Percentiles rank a stretch among this genome's conserved stretches.
These are phyloP conservation scores for Flabesymbios commensalis DNA, from an alignment of 2,888 invertebrate species.

Conservation along the genomic window DNA sequence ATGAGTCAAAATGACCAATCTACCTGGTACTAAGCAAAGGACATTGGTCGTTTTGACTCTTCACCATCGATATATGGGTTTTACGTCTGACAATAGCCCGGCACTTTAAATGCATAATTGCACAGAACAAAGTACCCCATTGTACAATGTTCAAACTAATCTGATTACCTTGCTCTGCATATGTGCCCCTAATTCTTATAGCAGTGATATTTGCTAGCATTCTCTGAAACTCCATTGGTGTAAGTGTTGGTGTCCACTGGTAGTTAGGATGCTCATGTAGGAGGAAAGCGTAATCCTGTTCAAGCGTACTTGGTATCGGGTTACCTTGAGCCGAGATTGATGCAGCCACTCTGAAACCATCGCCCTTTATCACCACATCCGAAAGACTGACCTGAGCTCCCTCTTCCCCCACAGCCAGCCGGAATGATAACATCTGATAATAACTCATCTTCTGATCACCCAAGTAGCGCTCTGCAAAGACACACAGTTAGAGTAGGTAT, in stretches of 20 bases:
- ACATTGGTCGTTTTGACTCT: too few relatives aligned
- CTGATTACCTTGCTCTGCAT: slow-evolving; percentile 75
- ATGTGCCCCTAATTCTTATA: slow-evolving; percentile 91
- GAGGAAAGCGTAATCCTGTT: slow-evolving; percentile 80
- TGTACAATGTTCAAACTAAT: too few relatives aligned
- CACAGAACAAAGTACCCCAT: too few relatives aligned
- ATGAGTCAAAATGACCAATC: too few relatives aligned
- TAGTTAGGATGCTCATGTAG: slow-evolving; percentile 90
- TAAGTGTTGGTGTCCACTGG: slow-evolving; percentile 90
- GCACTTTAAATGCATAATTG: too few relatives aligned
- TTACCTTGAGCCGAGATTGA: slow-evolving; percentile 77
- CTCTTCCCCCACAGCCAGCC: slow-evolving; percentile 81
- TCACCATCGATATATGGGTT: too few relatives aligned
- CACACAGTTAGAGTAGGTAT: too few relatives aligned
- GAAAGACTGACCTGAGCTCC: slow-evolving; percentile 78
- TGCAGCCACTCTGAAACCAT: slow-evolving; percentile 75
- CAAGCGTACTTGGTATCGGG: slow-evolving; percentile 26
- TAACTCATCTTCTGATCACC: slow-evolving; percentile 73
- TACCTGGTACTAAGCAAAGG: too few relatives aligned
- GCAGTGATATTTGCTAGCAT: slow-evolving; percentile 91
- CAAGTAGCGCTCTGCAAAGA: slow-evolving; percentile 70
- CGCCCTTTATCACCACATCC: slow-evolving; percentile 90
- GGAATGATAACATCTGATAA: slow-evolving; percentile 89
- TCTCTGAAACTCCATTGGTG: slow-evolving; percentile 86
- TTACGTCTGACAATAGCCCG: too few relatives aligned